These are phyloP conservation scores for Heliocidaris tuberculata DNA, from an alignment of 35 echinoderm and acorn worm genomes.

Conservation along the genomic window DNA sequence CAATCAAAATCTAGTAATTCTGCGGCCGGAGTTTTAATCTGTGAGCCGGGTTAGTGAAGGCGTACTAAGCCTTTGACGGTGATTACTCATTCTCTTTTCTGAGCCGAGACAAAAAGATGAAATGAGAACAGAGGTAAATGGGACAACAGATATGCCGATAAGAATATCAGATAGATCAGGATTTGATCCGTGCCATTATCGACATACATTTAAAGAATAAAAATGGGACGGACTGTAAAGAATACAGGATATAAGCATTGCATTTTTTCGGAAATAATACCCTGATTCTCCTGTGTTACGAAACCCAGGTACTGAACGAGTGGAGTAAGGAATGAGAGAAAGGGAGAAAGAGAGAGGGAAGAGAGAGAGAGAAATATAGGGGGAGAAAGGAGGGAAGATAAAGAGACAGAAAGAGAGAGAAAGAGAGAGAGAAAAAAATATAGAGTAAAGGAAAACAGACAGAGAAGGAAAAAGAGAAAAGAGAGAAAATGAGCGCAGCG, in stretches of 20 bases:
- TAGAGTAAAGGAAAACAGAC: not conserved
- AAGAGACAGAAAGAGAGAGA: too few relatives aligned
- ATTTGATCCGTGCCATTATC: not conserved
- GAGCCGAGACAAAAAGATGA: not conserved
- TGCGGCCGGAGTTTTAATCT: too few relatives aligned
- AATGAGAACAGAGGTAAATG: not conserved
- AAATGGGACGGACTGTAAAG: not conserved
- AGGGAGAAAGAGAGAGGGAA: not conserved
- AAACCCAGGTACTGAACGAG: too few relatives aligned
- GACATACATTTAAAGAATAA: not conserved
- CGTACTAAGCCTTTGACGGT: not conserved
- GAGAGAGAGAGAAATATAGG: not conserved
- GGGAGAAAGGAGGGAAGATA: not conserved
- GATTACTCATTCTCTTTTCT: not conserved
- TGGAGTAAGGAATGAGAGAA: too few relatives aligned
- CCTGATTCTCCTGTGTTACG: not conserved
- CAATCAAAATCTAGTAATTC: too few relatives aligned
- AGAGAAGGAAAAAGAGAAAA: not conserved
- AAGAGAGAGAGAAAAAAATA: too few relatives aligned
- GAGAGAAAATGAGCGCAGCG: not conserved
- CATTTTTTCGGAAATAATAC: not conserved
- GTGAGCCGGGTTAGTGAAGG: too few relatives aligned
- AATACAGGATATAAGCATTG: not conserved
- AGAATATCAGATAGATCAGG: not conserved
- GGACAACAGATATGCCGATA: not conserved